Percentiles rank a stretch among this genome's conserved stretches.
These are phyloP conservation scores for Nannospalax galili DNA, from an alignment of 2,113 vertebrate species.

Conservation along the genomic window DNA sequence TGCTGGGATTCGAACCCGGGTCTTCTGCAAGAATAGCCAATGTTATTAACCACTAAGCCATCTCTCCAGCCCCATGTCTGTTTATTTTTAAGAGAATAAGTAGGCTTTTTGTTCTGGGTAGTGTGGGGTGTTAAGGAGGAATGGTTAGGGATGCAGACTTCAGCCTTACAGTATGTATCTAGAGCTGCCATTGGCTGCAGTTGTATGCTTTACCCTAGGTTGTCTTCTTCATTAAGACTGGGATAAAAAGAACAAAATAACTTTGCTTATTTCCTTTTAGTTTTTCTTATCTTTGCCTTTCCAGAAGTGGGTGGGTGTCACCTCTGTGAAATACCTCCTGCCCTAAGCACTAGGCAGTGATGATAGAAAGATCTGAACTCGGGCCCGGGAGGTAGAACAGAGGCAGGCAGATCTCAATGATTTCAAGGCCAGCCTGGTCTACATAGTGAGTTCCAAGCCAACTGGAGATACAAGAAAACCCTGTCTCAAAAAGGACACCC, in stretches of 20 bases:
- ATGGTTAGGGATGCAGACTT: background rate
- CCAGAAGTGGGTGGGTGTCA: background rate
- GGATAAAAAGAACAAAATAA: constrained; percentile 5
- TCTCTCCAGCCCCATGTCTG: too few relatives aligned
- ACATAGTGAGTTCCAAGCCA: too few relatives aligned
- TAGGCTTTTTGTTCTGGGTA: too few relatives aligned
- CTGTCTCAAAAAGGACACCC: too few relatives aligned
- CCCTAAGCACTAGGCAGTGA: background rate
- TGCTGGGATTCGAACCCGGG: too few relatives aligned
- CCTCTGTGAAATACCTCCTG: background rate
- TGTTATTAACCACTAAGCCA: too few relatives aligned
- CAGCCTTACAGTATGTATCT: background rate
- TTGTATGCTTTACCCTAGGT: background rate
- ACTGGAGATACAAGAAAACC: too few relatives aligned
- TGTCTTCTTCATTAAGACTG: constrained; percentile 24
- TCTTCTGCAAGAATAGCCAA: too few relatives aligned
- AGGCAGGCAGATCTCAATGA: too few relatives aligned
- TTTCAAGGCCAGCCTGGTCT: too few relatives aligned
- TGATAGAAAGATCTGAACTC: background rate
- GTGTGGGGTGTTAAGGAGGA: background rate
- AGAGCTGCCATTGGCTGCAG: background rate
- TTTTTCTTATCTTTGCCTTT: background rate
- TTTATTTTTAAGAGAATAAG: background rate
- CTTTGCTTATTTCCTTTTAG: background rate
- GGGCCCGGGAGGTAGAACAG: too few relatives aligned